Evolutionary conservation across 2,888 invertebrate genomes (phyloP), one percentile per base, ranked within the genome.

Genomic region (Rotaria magnacalcarata): DNA sequence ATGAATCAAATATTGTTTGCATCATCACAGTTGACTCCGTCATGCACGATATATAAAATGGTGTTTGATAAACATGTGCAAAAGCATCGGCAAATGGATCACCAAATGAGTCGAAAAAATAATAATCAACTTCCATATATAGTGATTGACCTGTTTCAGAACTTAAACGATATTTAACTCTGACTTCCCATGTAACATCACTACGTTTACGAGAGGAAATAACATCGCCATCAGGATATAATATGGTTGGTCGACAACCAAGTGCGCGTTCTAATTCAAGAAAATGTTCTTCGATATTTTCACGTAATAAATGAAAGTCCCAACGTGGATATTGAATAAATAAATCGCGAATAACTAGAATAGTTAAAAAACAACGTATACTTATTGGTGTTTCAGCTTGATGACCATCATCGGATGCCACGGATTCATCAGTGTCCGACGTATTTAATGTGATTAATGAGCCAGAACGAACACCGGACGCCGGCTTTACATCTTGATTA

Each of bases 211-310:
- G 80, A n/a, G 80, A 80, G 24, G 80, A 80, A n/a, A 80, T 47
- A 24, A 80, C 47, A 80, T 80, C 80, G n/a, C 80, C 80, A 80
- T 80, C 80, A 47, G 80, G 80, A 80, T 80, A 80, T n/a, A 80
- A 80, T 43, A 80, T 80, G 24, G 80, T 80, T 80, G 80, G 80
- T 7, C 80, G 80, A 80, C 80, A 80, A 24, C 80, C 80, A 11
- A 80, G 47, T 47, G 80, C 80, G n/a, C 47, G 14, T 47, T 80
- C 80, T 80, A 80, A 80, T 80, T 80, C 80, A 14, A 14, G 0
- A n/a, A 80, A 80, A 80, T 80, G 24, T n/a, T 80, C 47, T 80
- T 80, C 80, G 7, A 80, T 80, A 47, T 80, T 80, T 47, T 80
- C 80, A 47, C 80, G 80, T 80, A 80, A 47, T 5, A 80, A 11